Base-by-base conservation (phyloP, 1,140 invertebrate genomes). In the Microplitis demolitor region DNA sequence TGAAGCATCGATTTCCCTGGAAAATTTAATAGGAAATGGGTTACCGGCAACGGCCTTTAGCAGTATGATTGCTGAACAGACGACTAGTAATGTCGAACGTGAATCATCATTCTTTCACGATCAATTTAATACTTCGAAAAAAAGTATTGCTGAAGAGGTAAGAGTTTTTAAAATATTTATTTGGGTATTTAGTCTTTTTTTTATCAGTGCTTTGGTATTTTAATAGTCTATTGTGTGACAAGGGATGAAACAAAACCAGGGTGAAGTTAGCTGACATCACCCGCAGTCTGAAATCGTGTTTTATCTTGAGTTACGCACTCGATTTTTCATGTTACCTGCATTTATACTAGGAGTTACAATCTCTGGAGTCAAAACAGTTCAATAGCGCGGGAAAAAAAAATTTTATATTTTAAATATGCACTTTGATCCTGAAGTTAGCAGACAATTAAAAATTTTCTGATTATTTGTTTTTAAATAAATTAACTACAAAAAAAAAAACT, bases 61-160 rank as follows among this genome's bases (percentile, higher is more conserved):
- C 37, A 80, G 76, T 53, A 60, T 86, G 16, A 63, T 87, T 39
- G 85, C 87, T 31, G 64, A 77, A 11, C 66, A 85, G 53, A 80
- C 74, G 45, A 76, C 73, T 3, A 78, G 78, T 0, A 78, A 68
- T 31, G 77, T 78, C 37, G 82, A 88, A 61, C 69, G 80, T 33
- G 33, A 61, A 0, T 35, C 37, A 4, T 64, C 79, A 8, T 79
- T 79, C 66, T 51, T 80, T 16, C 81, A 87, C n/a, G 80, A 84
- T 67, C 78, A 85, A 60, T 61, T 83, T 24, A 81, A 78, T 50
- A 34, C 64, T 53, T 53, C 75, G 0, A 80, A 78, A 39, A 84
- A 82, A 78, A 80, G 79, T 73, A 75, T 83, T 5, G 69, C 82
- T 24, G 73, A 86, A 60, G 80, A 87, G 77, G 86, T 87, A 78